Base-by-base conservation (phyloP, 2,888 invertebrate species). In the Morpho deidamia region DNA sequence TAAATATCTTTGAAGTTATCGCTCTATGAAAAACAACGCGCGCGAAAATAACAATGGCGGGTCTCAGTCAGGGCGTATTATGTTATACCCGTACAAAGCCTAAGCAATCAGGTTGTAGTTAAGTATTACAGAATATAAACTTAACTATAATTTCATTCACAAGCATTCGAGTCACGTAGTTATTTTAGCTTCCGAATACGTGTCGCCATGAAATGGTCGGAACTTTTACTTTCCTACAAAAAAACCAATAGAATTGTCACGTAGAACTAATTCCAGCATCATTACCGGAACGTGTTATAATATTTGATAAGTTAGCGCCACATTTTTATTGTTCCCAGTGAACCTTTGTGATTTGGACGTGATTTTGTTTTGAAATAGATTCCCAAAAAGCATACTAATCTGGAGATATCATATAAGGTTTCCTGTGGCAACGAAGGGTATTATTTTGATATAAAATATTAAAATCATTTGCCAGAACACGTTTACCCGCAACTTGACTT, bases 261-360 rank as follows among this genome's bases (percentile, higher is more conserved):
- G 88, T 89, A 78, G 70, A 59, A 65, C 76, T 78, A 80, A 86
- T 88, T 86, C 81, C 72, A 74, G 70, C 72, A 75, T 85, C 85
- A 88, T 87, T 89, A 87, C 66, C 57, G 39, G 75, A 68, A 87
- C 85, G 87, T 87, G 87, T 78, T 71, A 81, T 81, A 83, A 81
- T 83, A 80, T 73, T 76, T 78, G 75, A 66, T 65, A 70, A 76
- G 71, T 66, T 82, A 88, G 88, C 88, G 88, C 89, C 88, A 80
- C 69, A 74, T 72, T 79, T 80, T 83, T 82, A 82, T 83, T 82
- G 79, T 81, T 66, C 68, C 66, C 68, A 64, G 67, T 74, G 72
- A 69, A 71, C 69, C 47, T 59, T 62, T 53, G 58, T 56, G 47
- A 45, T 56, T 51, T 46, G 46, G 47, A 65, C 66, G 65, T 66